phyloP scores from a whole-genome alignment of 2,797 vertebrate genomes.

The Clarias laeviceps region DNA sequence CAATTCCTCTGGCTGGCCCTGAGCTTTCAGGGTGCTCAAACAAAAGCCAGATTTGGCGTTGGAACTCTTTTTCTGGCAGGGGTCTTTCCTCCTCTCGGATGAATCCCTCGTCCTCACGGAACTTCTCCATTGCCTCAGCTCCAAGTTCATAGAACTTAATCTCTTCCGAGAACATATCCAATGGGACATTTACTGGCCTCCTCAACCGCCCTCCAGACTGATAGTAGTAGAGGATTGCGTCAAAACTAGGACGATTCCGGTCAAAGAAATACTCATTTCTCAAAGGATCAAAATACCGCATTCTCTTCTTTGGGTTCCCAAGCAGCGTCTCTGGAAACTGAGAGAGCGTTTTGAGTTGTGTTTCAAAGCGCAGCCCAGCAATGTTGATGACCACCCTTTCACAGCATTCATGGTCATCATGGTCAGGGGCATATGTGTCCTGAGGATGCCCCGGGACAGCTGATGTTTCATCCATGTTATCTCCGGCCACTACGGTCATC shows the following conservation, averaged over 20 bases:
- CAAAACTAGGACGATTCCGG: conserved; percentile 95
- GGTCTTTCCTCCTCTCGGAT: conserved; percentile 95
- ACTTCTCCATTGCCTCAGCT: conserved; percentile 97
- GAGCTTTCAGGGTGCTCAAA: conserved; percentile 98
- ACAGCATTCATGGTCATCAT: conserved; percentile 94
- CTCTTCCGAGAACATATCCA: conserved; percentile 99
- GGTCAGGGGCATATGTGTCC: conserved; percentile 88
- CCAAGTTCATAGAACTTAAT: conserved; percentile 99
- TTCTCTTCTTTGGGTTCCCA: conserved; percentile 97
- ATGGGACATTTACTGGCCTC: conserved; percentile 93
- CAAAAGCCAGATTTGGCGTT: conserved; percentile 96
- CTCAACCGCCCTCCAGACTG: conserved; percentile 94
- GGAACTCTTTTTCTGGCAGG: conserved; percentile 91
- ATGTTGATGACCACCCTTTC: conserved; percentile 98
- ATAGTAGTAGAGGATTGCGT: conserved; percentile 98
- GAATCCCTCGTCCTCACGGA: conserved; percentile 97
- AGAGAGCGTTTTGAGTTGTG: conserved; percentile 92
- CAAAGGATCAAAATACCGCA: conserved; percentile 95
- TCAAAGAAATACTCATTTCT: conserved; percentile 98
- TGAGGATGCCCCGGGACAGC: conserved; percentile 91
- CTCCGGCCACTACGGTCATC: conserved; percentile 97
- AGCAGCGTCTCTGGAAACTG: conserved; percentile 97
- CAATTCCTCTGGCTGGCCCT: conserved; percentile 90
- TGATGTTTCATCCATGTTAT: conserved; percentile 95
- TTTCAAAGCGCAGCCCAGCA: conserved; percentile 95